phyloP scores from a whole-genome alignment of 2,888 invertebrate genomes.

The Macropis europaea region DNA sequence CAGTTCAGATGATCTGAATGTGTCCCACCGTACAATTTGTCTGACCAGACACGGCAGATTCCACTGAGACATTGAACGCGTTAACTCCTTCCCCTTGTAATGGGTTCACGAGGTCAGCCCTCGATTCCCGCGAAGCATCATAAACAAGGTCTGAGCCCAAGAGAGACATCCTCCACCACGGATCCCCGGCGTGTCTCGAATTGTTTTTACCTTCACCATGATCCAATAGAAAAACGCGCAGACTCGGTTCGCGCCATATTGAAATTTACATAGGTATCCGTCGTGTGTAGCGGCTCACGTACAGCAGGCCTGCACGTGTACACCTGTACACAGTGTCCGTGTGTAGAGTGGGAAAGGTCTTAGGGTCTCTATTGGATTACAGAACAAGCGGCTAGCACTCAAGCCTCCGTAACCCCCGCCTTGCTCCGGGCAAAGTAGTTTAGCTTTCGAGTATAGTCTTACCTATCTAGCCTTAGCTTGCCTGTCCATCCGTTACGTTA shows the following conservation, averaged over 20 bases:
- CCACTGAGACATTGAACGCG: no score
- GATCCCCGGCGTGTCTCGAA: background rate
- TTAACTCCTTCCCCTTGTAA: no score
- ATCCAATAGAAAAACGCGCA: slow-evolving; percentile 14
- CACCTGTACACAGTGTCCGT: slow-evolving; percentile 50
- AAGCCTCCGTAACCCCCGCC: slow-evolving; percentile 65
- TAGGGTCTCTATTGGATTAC: slow-evolving; percentile 73
- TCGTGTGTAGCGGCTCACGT: slow-evolving; percentile 36
- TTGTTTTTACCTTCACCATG: slow-evolving; percentile 29
- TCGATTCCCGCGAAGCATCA: no score
- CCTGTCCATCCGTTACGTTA: slow-evolving; percentile 70
- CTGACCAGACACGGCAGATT: no score
- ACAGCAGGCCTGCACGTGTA: slow-evolving; percentile 47
- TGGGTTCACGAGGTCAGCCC: no score
- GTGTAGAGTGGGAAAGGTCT: slow-evolving; percentile 64
- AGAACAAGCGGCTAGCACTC: slow-evolving; percentile 74
- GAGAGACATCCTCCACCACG: no score
- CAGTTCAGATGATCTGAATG: no score
- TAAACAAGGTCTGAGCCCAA: no score
- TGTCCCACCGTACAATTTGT: no score
- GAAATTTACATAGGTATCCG: slow-evolving; percentile 66
- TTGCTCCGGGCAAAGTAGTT: slow-evolving; percentile 69
- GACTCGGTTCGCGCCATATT: slow-evolving; percentile 58
- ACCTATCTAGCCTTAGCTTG: slow-evolving; percentile 68
- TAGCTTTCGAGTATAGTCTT: slow-evolving; percentile 70